Evolutionary conservation across 2,888 invertebrate species (phyloP).

Genomic region (Drosophila kuntzei): DNA sequence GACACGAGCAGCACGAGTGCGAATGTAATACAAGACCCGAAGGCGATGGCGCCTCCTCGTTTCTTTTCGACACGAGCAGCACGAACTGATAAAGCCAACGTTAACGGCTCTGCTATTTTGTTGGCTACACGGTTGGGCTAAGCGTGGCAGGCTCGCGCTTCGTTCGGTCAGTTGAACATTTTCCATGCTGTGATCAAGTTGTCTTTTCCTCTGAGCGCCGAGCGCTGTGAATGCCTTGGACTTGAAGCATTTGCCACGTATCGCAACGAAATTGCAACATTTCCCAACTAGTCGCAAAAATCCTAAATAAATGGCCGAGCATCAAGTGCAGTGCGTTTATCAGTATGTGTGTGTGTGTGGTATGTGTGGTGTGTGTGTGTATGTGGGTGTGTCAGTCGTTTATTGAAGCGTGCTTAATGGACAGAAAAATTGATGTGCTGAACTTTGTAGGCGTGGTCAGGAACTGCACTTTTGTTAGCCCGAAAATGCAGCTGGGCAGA

Average conservation of each 20-base stretch:
- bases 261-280: slow-evolving; percentile 47
- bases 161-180: slow-evolving; percentile 81
- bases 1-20: slow-evolving; percentile 5
- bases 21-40: not conserved
- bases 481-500: slow-evolving; percentile 29
- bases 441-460: slow-evolving; percentile 56
- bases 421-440: slow-evolving; percentile 51
- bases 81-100: slow-evolving; percentile 77
- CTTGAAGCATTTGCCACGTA: slow-evolving; percentile 71
- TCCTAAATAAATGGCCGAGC: slow-evolving; percentile 57
- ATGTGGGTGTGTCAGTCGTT: slow-evolving; percentile 12
- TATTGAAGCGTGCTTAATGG: slow-evolving; percentile 56
- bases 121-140: slow-evolving; percentile 46
- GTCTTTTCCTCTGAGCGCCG: slow-evolving; percentile 81
- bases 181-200: slow-evolving; percentile 81
- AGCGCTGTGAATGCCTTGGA: slow-evolving; percentile 78
- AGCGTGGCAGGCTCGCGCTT: slow-evolving; percentile 70
- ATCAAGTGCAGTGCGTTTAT: slow-evolving; percentile 63
- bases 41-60: slow-evolving; percentile 5
- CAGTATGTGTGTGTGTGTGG: slow-evolving; percentile 27
- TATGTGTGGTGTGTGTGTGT: slow-evolving; percentile 18
- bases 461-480: slow-evolving; percentile 43
- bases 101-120: slow-evolving; percentile 39
- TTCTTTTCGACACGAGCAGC: slow-evolving; percentile 24
- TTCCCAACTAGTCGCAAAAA: slow-evolving; percentile 28